Base-by-base conservation (phyloP, 2,888 invertebrate species). In the Drosophila lacicola region DNA sequence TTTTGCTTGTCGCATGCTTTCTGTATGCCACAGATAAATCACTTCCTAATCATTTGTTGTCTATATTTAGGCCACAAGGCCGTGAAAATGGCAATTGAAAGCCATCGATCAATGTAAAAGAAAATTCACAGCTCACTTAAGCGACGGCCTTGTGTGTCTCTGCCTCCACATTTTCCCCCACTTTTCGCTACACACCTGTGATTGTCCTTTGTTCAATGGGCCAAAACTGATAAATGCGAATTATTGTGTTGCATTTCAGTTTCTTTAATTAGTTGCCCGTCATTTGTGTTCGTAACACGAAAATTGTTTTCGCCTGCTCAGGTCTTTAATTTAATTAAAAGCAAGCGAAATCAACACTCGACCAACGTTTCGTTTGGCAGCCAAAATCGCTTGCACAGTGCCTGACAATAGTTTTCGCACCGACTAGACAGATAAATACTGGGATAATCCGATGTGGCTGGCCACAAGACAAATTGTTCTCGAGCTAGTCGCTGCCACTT, bases 31-130 rank as follows among this genome's bases (percentile, higher is more conserved):
- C 76, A 73, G 19, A 76, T 74, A 74, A 78, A 78, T 77, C 78
- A 78, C 74, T 78, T 78, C 69, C 72, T 72, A 63, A 72, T 64
- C 78, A 72, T 66, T 77, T 60, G 37, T 50, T 51, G 64, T 70
- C 74, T 82, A 82, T 82, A 82, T 78, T 63, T 65, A 70, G 67
- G 56, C 60, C 56, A 44, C 44, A 46, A 42, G 62, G 61, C 74
- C 78, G 60, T 82, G 80, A 68, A 63, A 74, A 67, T 76, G 78
- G 64, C 80, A 71, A 77, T 77, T 56, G 61, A 63, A 77, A 71
- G 58, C 64, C 69, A 83, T 83, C 85, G 74, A 85, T 85, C 83
- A 83, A 75, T 74, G 81, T 54, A 70, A 78, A 78, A 70, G 72
- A 42, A 65, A 73, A 73, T 75, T 60, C 57, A 61, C 61, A 62